Base-by-base conservation (phyloP, 1,140 invertebrate genomes). In the Papilio polyxenes region DNA sequence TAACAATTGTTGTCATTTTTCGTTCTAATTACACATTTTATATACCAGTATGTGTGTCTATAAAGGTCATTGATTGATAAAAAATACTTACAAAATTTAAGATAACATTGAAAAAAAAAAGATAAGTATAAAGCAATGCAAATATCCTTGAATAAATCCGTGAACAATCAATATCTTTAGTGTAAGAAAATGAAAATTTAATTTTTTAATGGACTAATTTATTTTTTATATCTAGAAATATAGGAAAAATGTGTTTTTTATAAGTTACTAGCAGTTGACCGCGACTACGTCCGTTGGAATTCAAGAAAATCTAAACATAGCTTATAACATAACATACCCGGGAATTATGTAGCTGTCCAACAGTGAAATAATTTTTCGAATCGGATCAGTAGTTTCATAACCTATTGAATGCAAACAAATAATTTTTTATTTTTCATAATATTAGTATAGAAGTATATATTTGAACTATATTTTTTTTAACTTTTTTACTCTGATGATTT, bases 41-140 rank as follows among this genome's bases (percentile, higher is more conserved):
- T 59, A 59, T 7, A 59, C n/a, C 17, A 17, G 5, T 53, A 53
- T 53, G 4, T 17, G 72, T 74, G 7, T 37, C 9, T 7, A 17
- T 62, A 23, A 72, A 72, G 65, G 65, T 72, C 31, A 72, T 72
- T 72, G 65, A 72, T 37, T 37, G 65, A 72, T 62, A 62, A 62
- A 69, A 65, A 37, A 72, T 37, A 40, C 11, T 72, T 37, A 40
- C 11, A 72, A 72, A 40, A 72, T 72, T 15, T 17, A 15, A 37
- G 62, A 65, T 65, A 65, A 5, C 65, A 3, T 17, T 40, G 65
- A 72, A 72, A 65, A 72, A 72, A 65, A 10, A 65, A 15, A 37
- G 65, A 72, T 72, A 40, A 65, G 56, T 9, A 10, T 13, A 31
- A 65, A 31, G 17, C 65, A 40, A 72, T 72, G 65, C 31, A 72